These are phyloP conservation scores for Threskiornis aethiopicus DNA, from an alignment of 2,797 vertebrate species.

Conservation along the genomic window DNA sequence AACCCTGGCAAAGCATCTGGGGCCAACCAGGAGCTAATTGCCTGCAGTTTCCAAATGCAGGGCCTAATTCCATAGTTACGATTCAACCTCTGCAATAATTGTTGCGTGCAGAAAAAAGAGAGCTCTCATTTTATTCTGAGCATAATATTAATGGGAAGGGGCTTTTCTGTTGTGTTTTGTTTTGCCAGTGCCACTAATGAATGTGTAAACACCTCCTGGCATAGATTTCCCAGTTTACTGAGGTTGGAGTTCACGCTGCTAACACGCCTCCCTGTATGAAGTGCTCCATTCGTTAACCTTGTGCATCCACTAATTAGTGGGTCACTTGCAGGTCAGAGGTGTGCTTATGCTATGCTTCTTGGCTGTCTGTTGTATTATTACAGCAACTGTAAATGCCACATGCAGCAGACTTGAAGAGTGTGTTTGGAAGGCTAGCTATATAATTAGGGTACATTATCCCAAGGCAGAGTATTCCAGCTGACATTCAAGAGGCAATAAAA, in stretches of 20 bases:
- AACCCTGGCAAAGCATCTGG: background rate
- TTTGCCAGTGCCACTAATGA: conserved; percentile 39
- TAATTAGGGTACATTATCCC: conserved; percentile 74
- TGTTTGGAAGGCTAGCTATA: conserved; percentile 67
- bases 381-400: conserved; percentile 70
- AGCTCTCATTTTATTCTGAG: background rate
- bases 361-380: conserved; percentile 56
- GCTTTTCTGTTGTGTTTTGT: conserved; percentile 27
- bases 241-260: conserved; percentile 47
- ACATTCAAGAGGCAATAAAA: conserved; percentile 71
- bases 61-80: background rate
- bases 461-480: conserved; percentile 67
- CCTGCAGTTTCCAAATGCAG: background rate
- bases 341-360: conserved; percentile 50
- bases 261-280: background rate
- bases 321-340: conserved; percentile 77
- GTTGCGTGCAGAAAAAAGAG: background rate
- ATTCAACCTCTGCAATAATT: background rate
- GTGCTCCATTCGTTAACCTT: conserved; percentile 64
- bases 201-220: conserved; percentile 63
- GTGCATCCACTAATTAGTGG: conserved; percentile 71
- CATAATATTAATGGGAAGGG: background rate
- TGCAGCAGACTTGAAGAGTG: conserved; percentile 58
- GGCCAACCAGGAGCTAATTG: background rate
- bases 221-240: conserved; percentile 67